Conservation (phyloP, 2,113 vertebrate genomes). For the Pristiophorus japonicus region DNA sequence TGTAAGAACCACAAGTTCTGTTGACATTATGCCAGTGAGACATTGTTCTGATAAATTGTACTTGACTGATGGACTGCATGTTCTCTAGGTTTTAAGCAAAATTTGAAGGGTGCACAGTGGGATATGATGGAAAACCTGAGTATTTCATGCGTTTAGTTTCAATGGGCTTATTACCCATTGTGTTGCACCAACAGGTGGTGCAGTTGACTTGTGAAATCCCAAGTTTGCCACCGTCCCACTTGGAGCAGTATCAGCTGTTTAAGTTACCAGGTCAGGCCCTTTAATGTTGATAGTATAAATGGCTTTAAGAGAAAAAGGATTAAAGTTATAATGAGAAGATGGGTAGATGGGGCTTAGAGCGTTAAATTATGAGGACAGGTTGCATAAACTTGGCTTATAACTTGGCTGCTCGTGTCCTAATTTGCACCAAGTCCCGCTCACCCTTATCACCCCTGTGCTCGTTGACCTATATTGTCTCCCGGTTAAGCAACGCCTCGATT, state of each 20-base stretch:
- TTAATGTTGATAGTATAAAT: not conserved
- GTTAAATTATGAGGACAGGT: not conserved
- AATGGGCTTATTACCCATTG: not conserved
- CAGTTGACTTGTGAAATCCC: not conserved
- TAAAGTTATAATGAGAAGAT: not conserved
- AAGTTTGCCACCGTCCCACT: not conserved
- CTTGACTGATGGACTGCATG: not conserved
- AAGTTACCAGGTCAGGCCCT: not conserved
- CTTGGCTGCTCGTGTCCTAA: too few relatives aligned
- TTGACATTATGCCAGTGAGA: not conserved
- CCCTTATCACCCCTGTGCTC: too few relatives aligned
- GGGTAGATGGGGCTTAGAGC: not conserved
- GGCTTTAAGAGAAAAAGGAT: not conserved
- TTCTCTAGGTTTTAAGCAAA: not conserved
- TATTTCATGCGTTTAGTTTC: not conserved
- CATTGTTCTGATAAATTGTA: not conserved
- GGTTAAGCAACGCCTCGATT: too few relatives aligned
- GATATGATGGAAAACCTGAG: not conserved
- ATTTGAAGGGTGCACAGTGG: not conserved
- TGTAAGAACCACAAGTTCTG: not conserved
- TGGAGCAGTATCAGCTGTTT: not conserved
- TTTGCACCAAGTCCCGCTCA: too few relatives aligned
- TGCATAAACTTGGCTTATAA: not conserved
- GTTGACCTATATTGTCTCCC: too few relatives aligned
- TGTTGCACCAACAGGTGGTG: not conserved